phyloP scores from a whole-genome alignment of 2,797 vertebrate species.

The Artibeus lituratus region DNA sequence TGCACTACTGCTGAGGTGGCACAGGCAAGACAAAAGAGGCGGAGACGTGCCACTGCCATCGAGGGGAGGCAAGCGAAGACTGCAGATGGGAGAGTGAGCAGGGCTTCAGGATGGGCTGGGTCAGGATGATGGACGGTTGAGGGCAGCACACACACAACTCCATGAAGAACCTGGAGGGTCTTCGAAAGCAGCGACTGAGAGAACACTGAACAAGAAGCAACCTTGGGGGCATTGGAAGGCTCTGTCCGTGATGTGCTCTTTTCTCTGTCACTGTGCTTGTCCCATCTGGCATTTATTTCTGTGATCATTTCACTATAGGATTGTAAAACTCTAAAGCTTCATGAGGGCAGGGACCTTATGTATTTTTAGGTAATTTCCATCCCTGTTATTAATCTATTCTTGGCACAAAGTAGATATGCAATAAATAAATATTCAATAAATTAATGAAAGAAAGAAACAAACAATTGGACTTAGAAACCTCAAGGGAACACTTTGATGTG shows the following conservation, averaged over 20 bases:
- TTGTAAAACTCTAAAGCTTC: neutral
- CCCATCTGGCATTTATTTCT: neutral
- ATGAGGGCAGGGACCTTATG: neutral
- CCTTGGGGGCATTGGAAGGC: no score
- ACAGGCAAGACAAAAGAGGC: neutral
- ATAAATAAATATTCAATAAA: neutral
- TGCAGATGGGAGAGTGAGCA: neutral
- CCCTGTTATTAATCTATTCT: neutral
- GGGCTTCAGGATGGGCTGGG: neutral
- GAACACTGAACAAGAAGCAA: neutral
- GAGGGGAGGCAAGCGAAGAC: neutral
- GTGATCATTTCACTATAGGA: neutral
- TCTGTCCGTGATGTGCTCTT: neutral
- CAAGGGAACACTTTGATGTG: neutral
- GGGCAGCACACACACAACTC: neutral
- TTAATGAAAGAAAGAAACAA: neutral
- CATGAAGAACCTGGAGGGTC: neutral
- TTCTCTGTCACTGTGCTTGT: neutral
- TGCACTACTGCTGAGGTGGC: accelerated
- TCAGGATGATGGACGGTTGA: neutral
- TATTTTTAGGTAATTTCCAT: neutral
- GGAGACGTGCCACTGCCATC: neutral
- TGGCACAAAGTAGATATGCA: neutral
- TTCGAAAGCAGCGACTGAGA: neutral
- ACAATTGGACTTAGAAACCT: neutral